These are phyloP conservation scores for Nephrotoma guestfalica DNA, from an alignment of 2,888 invertebrate species.

Conservation along the genomic window DNA sequence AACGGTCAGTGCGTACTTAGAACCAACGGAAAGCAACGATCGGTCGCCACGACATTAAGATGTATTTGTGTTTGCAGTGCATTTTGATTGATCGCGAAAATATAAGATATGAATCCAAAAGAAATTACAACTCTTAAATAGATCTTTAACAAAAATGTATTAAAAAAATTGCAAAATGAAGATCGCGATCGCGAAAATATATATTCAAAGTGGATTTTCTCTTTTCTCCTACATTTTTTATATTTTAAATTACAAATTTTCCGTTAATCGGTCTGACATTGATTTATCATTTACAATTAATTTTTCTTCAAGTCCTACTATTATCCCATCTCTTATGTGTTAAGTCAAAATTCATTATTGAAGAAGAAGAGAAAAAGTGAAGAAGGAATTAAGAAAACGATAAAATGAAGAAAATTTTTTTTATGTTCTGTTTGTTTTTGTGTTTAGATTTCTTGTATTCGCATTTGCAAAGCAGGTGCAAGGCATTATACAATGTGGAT, in stretches of 20 bases:
- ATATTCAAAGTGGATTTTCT: not conserved
- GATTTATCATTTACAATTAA: constrained; percentile 4
- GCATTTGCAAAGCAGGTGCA: not conserved
- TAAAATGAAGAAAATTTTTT: not conserved
- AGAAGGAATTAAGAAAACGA: not conserved
- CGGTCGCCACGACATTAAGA: not conserved
- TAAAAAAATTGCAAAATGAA: not conserved
- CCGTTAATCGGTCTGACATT: constrained; percentile 4
- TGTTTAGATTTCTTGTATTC: not conserved
- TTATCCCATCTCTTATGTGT: not conserved
- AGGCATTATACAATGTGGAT: not conserved
- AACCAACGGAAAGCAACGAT: not conserved
- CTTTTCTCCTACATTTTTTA: constrained; percentile 1
- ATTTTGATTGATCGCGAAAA: not conserved
- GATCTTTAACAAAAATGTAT: not conserved
- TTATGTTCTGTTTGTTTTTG: not conserved
- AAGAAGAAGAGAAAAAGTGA: not conserved
- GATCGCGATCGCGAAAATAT: not conserved
- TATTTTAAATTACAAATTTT: not conserved
- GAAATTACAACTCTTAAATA: not conserved
- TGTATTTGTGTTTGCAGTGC: not conserved
- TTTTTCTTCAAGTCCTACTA: not conserved
- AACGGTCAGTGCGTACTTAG: too few species aligned
- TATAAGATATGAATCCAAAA: not conserved
- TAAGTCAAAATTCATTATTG: not conserved